Conservation (phyloP, 2,888 invertebrate genomes). For the Sussaba pulchella region DNA sequence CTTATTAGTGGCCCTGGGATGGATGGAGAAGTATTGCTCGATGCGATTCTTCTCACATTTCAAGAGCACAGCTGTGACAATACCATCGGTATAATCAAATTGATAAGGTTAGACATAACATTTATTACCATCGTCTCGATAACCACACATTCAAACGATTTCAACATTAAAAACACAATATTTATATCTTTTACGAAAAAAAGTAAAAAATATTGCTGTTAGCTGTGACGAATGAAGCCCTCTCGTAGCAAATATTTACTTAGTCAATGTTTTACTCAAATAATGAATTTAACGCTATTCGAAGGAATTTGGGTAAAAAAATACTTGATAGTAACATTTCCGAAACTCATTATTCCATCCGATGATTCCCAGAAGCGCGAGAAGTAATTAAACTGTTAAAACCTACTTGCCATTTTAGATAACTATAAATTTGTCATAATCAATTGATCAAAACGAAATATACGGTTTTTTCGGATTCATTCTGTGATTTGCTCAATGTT, state of each 20-base stretch:
- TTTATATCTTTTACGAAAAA: constrained; percentile 27
- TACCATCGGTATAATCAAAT: neutral
- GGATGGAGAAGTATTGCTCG: too few species aligned
- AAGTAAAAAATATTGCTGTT: neutral
- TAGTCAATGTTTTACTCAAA: neutral
- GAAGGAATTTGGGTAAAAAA: neutral
- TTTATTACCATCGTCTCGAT: too few species aligned
- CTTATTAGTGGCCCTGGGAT: neutral
- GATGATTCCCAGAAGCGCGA: neutral
- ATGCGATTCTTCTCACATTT: constrained; percentile 12
- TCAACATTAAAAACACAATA: constrained; percentile 13
- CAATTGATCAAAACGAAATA: neutral
- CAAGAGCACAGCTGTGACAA: constrained; percentile 26
- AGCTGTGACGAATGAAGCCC: too few species aligned
- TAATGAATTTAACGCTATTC: neutral
- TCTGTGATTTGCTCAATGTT: too few species aligned
- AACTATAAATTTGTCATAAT: neutral
- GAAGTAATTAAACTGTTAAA: neutral
- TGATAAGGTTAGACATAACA: constrained; percentile 15
- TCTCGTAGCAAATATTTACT: neutral
- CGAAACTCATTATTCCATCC: neutral
- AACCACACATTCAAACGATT: neutral
- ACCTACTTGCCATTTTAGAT: neutral
- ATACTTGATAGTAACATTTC: neutral
- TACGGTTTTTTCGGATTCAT: too few species aligned